These are phyloP conservation scores for Heliothis subflexa DNA, from an alignment of 1,140 invertebrate species.

Conservation along the genomic window DNA sequence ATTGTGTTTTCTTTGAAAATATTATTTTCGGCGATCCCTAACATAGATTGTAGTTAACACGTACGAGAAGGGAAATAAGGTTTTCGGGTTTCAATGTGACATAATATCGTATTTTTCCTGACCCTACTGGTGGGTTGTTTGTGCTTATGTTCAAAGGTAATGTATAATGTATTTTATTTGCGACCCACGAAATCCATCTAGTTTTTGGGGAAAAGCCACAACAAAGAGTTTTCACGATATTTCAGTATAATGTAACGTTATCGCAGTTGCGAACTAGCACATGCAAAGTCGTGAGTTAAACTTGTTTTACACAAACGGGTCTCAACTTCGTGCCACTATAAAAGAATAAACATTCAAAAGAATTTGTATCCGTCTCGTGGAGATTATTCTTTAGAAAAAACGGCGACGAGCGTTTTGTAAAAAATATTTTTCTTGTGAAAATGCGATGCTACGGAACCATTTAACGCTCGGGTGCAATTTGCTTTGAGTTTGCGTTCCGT, in stretches of 20 bases:
- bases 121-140: conserved; percentile 21
- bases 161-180: conserved; percentile 31
- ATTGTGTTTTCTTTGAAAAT: conserved; percentile 57
- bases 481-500: conserved; percentile 27
- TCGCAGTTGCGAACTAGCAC: conserved; percentile 1
- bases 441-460: conserved; percentile 37
- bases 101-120: conserved; percentile 26
- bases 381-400: conserved; percentile 37
- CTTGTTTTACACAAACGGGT: not conserved
- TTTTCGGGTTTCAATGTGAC: conserved; percentile 29
- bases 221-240: conserved; percentile 12
- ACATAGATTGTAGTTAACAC: conserved; percentile 48
- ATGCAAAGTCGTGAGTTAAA: not conserved
- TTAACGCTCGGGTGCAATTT: conserved; percentile 42
- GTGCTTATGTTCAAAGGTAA: conserved; percentile 19
- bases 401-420: conserved; percentile 19
- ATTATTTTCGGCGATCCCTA: conserved; percentile 52
- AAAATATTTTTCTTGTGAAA: conserved; percentile 35
- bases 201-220: not conserved
- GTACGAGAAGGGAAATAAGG: conserved; percentile 34
- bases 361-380: conserved; percentile 26
- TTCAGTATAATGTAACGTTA: not conserved
- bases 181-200: conserved; percentile 11
- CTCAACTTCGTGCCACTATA: not conserved
- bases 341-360: conserved; percentile 35